Evolutionary conservation across 64 coral and sea anemone genomes (phyloP).

Genomic region (Catalaphyllia jardinei): DNA sequence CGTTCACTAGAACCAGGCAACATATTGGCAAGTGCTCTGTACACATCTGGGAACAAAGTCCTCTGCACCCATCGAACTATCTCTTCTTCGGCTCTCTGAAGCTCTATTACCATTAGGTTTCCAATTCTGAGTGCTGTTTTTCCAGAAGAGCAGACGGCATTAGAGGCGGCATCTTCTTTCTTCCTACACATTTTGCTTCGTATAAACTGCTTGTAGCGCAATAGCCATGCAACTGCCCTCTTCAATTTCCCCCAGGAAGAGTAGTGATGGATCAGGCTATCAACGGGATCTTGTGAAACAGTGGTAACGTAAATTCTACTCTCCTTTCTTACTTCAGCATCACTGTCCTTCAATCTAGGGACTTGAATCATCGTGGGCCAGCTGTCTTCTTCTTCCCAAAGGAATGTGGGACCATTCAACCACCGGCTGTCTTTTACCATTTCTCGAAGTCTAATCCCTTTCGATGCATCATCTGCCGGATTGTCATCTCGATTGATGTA

Average conservation of each 20-base stretch:
- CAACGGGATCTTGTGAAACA: background rate
- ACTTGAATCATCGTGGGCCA: background rate
- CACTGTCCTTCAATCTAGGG: background rate
- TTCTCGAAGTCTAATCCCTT: conserved; percentile 3
- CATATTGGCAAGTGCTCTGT: background rate
- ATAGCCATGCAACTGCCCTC: conserved; percentile 45
- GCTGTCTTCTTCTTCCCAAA: background rate
- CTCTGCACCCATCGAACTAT: background rate
- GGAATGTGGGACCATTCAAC: background rate
- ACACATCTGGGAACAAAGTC: background rate
- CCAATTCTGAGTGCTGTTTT: background rate
- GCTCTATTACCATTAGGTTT: background rate
- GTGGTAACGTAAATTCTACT: background rate
- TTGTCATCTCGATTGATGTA: conserved; percentile 18
- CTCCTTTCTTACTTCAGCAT: conserved; percentile 49
- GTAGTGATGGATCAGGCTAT: conserved; percentile 45
- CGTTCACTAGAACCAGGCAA: background rate
- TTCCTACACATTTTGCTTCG: background rate
- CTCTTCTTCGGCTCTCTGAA: background rate
- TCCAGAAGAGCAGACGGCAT: background rate
- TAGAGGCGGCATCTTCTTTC: no score
- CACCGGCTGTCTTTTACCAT: background rate
- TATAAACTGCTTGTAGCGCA: conserved; percentile 47
- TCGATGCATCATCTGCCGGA: conserved; percentile 43
- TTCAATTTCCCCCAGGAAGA: conserved; percentile 57